phyloP scores from a whole-genome alignment of 2,113 vertebrate genomes.

The Pampusana beccarii region DNA sequence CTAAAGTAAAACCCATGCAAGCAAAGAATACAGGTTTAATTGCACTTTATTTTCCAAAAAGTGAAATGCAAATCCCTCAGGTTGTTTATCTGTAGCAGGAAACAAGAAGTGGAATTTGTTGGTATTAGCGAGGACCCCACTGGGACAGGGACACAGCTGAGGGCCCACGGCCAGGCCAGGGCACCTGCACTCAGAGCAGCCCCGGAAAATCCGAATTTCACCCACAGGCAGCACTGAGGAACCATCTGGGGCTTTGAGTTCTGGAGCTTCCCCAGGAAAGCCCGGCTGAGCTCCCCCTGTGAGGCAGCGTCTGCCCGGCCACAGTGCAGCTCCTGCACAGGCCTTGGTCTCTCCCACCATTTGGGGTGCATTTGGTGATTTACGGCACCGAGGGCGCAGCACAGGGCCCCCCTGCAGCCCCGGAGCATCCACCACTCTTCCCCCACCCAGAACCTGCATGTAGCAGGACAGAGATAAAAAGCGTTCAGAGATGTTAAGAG shows the following conservation, averaged over 20 bases:
- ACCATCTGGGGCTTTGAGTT: accelerated
- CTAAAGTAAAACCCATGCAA: neutral
- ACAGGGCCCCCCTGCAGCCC: neutral
- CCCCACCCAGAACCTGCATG: accelerated
- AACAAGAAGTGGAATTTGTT: neutral
- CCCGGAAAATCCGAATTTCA: neutral
- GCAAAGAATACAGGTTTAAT: neutral
- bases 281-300: accelerated
- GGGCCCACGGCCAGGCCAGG: accelerated
- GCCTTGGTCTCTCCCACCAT: neutral
- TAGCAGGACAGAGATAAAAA: neutral
- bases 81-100: accelerated
- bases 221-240: accelerated
- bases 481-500: neutral
- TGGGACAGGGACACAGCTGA: accelerated
- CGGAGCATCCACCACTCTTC: accelerated
- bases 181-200: neutral
- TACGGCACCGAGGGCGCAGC: neutral
- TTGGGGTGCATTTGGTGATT: neutral
- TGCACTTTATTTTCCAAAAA: constrained; percentile 68
- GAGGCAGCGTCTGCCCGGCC: accelerated
- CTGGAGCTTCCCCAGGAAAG: neutral
- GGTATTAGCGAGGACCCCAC: neutral
- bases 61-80: neutral
- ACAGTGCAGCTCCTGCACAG: accelerated